Conservation (phyloP, 2,797 vertebrate genomes). For the Tamandua tetradactyla region DNA sequence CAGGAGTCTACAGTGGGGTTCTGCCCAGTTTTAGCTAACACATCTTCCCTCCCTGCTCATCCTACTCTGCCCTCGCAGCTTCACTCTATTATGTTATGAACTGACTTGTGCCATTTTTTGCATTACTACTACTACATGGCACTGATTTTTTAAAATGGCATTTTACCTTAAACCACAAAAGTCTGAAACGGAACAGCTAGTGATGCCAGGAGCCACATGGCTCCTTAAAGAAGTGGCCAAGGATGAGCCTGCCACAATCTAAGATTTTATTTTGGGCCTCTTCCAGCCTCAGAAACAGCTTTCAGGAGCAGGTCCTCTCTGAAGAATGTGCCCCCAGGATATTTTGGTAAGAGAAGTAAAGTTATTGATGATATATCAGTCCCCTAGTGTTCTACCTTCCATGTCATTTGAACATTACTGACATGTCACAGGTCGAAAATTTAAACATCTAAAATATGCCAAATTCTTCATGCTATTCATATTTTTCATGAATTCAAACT, state of each 20-base stretch:
- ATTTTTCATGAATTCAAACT: background rate
- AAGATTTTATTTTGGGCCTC: too few relatives aligned
- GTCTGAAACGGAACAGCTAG: background rate
- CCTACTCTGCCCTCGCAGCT: background rate
- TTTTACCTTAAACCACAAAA: background rate
- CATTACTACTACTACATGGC: background rate
- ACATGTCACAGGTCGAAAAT: fast-evolving
- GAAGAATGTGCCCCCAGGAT: background rate
- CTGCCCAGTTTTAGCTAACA: background rate
- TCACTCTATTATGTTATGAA: background rate
- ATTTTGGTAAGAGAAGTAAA: background rate
- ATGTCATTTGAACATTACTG: background rate
- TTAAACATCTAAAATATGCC: background rate
- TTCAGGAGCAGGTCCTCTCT: background rate
- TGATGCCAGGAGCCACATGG: background rate
- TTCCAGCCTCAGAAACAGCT: background rate
- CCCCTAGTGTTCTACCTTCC: background rate
- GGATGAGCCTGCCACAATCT: background rate
- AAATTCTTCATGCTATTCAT: background rate
- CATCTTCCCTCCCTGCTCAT: background rate
- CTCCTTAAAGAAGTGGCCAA: background rate
- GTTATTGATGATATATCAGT: background rate
- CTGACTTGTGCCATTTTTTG: background rate
- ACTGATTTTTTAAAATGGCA: background rate
- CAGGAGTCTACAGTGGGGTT: background rate